These are phyloP conservation scores for Monoplex corrugatus DNA, from an alignment of 2,888 invertebrate genomes.

Conservation along the genomic window DNA sequence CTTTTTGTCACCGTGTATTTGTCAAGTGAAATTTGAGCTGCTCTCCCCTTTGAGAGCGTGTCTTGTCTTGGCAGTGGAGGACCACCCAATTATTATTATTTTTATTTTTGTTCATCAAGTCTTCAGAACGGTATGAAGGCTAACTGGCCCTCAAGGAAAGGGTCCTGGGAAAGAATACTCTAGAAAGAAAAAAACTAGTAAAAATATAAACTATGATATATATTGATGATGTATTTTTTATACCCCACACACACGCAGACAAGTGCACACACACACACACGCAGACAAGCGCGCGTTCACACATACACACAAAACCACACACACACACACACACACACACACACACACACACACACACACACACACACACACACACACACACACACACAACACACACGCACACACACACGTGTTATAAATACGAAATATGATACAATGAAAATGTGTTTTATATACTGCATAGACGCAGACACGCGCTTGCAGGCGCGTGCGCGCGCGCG, in stretches of 20 bases:
- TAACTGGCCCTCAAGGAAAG: not conserved
- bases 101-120: too few species aligned
- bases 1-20: too few species aligned
- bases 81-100: too few species aligned
- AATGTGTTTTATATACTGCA: not conserved
- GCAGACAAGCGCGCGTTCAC: not conserved
- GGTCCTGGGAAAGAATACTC: too few species aligned
- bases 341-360: conserved; percentile 1
- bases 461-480: not conserved
- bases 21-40: too few species aligned
- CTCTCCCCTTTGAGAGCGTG: too few species aligned
- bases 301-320: not conserved
- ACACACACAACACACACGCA: not conserved
- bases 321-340: not conserved
- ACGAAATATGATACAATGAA: not conserved
- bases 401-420: not conserved
- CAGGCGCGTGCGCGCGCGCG: not conserved
- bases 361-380: not conserved
- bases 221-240: too few species aligned
- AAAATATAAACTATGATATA: too few species aligned
- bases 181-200: not conserved
- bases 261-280: too few species aligned
- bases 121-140: not conserved
- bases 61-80: not conserved
- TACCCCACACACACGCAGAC: too few species aligned